Conservation (phyloP, 2,888 invertebrate species). For the Argynnis bischoffii region DNA sequence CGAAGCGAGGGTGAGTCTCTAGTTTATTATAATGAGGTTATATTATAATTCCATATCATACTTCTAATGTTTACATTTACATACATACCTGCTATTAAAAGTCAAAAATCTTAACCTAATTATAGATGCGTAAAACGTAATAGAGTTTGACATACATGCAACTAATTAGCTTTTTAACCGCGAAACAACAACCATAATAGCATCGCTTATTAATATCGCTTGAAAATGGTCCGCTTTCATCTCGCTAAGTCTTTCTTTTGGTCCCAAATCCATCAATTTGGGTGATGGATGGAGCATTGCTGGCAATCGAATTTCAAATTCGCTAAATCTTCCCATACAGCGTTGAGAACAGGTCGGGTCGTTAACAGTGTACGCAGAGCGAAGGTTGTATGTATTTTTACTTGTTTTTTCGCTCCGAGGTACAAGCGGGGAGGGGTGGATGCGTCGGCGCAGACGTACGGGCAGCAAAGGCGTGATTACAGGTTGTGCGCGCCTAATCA, state of each 20-base stretch:
- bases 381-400: conserved; percentile 63
- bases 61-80: background rate
- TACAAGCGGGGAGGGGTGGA: conserved; percentile 46
- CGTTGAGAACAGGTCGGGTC: conserved; percentile 75
- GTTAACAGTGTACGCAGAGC: conserved; percentile 72
- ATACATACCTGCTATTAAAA: background rate
- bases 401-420: conserved; percentile 68
- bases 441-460: conserved; percentile 74
- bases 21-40: no score
- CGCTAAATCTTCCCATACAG: conserved; percentile 81
- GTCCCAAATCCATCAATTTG: conserved; percentile 80
- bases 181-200: conserved; percentile 60
- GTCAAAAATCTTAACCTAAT: background rate
- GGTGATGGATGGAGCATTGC: conserved; percentile 77
- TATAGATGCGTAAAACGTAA: conserved; percentile 1
- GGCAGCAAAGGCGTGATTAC: conserved; percentile 79
- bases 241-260: conserved; percentile 71
- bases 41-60: no score
- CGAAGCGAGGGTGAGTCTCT: no score
- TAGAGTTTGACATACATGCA: conserved; percentile 9
- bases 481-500: conserved; percentile 76
- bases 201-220: conserved; percentile 72
- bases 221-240: conserved; percentile 74
- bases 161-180: conserved; percentile 35
- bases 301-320: conserved; percentile 81